Evolutionary conservation across 2,113 vertebrate species (phyloP).

Genomic region (Isurus oxyrinchus): DNA sequence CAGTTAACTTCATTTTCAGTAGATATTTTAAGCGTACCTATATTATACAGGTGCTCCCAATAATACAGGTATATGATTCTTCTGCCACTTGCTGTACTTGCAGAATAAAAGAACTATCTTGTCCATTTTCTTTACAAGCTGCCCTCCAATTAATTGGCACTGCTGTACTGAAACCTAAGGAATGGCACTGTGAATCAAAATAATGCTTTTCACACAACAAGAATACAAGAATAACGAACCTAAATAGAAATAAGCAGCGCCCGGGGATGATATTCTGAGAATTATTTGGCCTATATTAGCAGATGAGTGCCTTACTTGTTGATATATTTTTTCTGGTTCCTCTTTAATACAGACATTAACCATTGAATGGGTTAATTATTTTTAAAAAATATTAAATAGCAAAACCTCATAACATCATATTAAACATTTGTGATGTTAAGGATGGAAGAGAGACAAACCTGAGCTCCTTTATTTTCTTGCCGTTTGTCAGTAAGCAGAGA

Average conservation of each 20-base stretch:
- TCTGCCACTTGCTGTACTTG: background rate
- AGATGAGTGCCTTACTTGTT: conserved; percentile 35
- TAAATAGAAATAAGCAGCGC: background rate
- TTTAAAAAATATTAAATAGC: background rate
- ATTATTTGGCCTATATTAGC: background rate
- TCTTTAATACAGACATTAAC: conserved; percentile 43
- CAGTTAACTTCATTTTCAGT: background rate
- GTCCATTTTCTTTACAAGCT: background rate
- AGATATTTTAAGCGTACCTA: background rate
- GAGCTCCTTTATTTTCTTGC: too few relatives aligned
- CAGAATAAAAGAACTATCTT: background rate
- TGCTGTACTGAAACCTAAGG: background rate
- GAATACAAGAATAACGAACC: background rate
- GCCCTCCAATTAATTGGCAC: background rate
- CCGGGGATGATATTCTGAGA: background rate
- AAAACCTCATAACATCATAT: background rate
- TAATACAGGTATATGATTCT: background rate
- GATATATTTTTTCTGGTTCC: conserved; percentile 39
- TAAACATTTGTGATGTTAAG: background rate
- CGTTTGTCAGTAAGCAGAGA: too few relatives aligned
- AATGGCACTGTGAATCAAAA: background rate
- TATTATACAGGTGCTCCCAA: background rate
- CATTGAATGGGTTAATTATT: conserved; percentile 14
- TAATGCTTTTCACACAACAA: background rate
- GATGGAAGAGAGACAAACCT: too few relatives aligned